Base-by-base conservation (phyloP, 2,113 vertebrate species). In the Pavo muticus region DNA sequence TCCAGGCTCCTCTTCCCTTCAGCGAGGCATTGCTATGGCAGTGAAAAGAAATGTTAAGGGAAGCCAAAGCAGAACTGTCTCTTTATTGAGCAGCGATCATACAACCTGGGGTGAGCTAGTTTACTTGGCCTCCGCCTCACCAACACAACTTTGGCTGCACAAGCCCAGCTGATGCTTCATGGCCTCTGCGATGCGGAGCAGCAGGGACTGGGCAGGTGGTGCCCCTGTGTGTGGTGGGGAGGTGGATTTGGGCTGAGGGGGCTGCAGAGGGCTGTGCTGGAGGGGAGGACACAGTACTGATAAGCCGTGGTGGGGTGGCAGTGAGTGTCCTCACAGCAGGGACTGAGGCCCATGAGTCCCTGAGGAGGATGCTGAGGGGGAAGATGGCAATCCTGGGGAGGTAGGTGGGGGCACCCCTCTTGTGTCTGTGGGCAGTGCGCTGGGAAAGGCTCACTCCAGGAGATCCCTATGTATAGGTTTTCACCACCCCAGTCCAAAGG, bases 161-260 rank as follows among this genome's bases (percentile, higher is more conserved):
- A 25, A 30, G 29, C 32, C 42, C 21, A 14, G 2, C 4, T 3
- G 3, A 4, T 24, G 44, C 50, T 69, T 40, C 18, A 10, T 14
- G 37, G 35, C 61, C n/a, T 23, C 30, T 17, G 50, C 3, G 0
- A 5, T 19, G 3, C 12, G 60, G 48, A 25, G 32, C 0, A 57
- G 0, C 12, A 35, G 45, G 44, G 65, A 77, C 78, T 25, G 86
- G n/a, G 54, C 78, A 35, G 70, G 54, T 25, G 77, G 30, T 39
- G 19, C 19, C 17, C 15, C 0, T 27, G 27, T 16, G 80, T 8
- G 39, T 15, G 29, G 9, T 0, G 3, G 47, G 69, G 73, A 56
- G 20, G 11, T 23, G 23, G 32, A 24, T 10, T 42, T 20, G 89
- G 42, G 67, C 27, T 68, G 75, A 27, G 76, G 27, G 40, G 40